Evolutionary conservation across 2,113 vertebrate species (phyloP).

Genomic region (Cephalopholis sonnerati): DNA sequence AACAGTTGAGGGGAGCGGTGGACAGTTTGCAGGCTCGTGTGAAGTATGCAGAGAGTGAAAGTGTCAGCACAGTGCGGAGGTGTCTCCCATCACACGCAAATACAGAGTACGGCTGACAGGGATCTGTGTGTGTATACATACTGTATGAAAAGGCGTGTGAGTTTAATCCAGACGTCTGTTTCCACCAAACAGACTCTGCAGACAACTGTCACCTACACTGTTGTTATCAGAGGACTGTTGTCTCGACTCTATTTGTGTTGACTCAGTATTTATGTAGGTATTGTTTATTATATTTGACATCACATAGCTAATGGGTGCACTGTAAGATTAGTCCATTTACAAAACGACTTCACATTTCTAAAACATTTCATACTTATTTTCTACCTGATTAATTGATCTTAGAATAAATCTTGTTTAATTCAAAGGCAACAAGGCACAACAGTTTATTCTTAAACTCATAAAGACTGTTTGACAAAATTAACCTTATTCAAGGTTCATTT

Average conservation of each 20-base stretch:
- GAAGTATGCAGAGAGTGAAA: constrained; percentile 71
- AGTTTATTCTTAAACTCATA: background rate
- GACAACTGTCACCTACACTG: constrained; percentile 28
- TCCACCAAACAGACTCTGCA: constrained; percentile 24
- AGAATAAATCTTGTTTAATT: background rate
- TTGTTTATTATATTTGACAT: background rate
- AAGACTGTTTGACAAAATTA: background rate
- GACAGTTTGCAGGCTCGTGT: constrained; percentile 60
- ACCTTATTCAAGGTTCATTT: too few relatives aligned
- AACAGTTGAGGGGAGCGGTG: constrained; percentile 13
- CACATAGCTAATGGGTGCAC: background rate
- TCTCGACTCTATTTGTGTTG: constrained; percentile 1
- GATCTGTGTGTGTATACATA: background rate
- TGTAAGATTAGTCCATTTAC: background rate
- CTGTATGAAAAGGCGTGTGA: background rate
- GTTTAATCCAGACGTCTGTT: constrained; percentile 19
- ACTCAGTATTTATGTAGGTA: background rate
- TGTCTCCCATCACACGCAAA: constrained; percentile 55
- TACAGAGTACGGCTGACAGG: constrained; percentile 4
- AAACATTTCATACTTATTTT: background rate
- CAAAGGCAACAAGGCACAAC: too few relatives aligned
- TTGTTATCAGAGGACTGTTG: constrained; percentile 9
- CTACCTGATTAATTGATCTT: background rate
- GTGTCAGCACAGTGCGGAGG: constrained; percentile 63
- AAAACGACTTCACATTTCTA: background rate